These are phyloP conservation scores for Eufriesea mexicana DNA, from an alignment of 1,140 invertebrate genomes.

Conservation along the genomic window DNA sequence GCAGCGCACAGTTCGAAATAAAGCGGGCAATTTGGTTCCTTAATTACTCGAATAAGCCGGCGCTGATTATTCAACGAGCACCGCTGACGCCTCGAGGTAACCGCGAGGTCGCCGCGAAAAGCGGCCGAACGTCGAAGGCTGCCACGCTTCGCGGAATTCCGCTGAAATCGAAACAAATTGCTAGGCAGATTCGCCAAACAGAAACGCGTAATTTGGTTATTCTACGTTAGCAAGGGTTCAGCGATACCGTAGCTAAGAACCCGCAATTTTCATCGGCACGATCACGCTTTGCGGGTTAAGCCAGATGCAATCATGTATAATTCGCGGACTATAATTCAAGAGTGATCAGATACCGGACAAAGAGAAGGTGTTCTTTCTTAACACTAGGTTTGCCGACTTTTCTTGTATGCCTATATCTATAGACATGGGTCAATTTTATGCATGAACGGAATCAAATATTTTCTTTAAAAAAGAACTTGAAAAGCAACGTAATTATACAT, in stretches of 20 bases:
- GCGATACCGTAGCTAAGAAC: conserved; percentile 3
- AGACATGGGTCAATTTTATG: too few species aligned
- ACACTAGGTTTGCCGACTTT: too few species aligned
- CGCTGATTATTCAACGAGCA: conserved; percentile 37
- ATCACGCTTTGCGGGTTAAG: not conserved
- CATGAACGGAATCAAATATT: too few species aligned
- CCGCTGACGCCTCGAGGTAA: not conserved
- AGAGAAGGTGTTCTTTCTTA: not conserved
- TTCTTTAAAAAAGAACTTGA: too few species aligned
- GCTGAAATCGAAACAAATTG: conserved; percentile 14
- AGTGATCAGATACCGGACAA: conserved; percentile 19
- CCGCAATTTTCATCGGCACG: conserved; percentile 3
- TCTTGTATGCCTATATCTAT: too few species aligned
- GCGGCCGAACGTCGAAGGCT: too few species aligned
- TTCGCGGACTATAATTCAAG: conserved; percentile 31
- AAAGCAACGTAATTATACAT: too few species aligned
- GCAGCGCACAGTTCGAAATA: not conserved
- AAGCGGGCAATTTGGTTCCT: conserved; percentile 20
- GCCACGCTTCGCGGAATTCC: not conserved
- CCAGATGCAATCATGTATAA: not conserved
- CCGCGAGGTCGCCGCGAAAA: not conserved
- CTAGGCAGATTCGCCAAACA: not conserved
- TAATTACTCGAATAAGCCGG: conserved; percentile 25
- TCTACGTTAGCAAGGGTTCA: too few species aligned
- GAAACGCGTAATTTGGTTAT: conserved; percentile 2